Evolutionary conservation across 2,113 vertebrate species (phyloP).

Genomic region (Zosterops borbonicus): DNA sequence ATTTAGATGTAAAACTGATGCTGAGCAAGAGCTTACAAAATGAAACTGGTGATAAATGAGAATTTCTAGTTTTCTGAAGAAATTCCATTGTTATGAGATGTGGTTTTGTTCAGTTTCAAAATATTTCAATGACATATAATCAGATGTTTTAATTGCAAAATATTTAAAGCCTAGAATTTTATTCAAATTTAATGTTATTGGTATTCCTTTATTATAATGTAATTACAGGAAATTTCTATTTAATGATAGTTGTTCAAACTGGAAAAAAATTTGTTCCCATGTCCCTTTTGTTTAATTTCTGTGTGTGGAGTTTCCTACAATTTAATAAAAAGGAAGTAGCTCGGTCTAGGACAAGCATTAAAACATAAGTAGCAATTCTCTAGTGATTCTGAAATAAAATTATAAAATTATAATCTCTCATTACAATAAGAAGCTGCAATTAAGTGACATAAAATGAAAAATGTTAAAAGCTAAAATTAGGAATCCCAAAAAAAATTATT

Average conservation of each 20-base stretch:
- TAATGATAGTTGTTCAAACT: background rate
- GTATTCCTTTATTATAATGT: background rate
- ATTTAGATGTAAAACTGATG: background rate
- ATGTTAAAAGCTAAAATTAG: background rate
- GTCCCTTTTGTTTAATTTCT: background rate
- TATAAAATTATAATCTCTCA: background rate
- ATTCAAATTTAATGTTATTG: background rate
- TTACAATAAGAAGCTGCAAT: background rate
- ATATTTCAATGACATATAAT: background rate
- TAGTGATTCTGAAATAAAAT: background rate
- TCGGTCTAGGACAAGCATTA: background rate
- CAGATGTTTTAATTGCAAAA: background rate
- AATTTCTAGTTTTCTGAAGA: background rate
- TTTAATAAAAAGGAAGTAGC: slow-evolving; percentile 11
- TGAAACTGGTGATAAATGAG: background rate
- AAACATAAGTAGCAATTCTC: background rate
- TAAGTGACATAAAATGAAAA: background rate
- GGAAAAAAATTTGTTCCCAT: background rate
- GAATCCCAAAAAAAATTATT: background rate
- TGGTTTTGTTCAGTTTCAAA: background rate
- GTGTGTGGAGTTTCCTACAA: background rate
- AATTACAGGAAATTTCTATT: background rate
- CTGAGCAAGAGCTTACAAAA: background rate
- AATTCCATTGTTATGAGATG: background rate
- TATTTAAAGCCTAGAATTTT: background rate